phyloP scores from a whole-genome alignment of 2,113 vertebrate genomes.

The Sisor rabdophorus region DNA sequence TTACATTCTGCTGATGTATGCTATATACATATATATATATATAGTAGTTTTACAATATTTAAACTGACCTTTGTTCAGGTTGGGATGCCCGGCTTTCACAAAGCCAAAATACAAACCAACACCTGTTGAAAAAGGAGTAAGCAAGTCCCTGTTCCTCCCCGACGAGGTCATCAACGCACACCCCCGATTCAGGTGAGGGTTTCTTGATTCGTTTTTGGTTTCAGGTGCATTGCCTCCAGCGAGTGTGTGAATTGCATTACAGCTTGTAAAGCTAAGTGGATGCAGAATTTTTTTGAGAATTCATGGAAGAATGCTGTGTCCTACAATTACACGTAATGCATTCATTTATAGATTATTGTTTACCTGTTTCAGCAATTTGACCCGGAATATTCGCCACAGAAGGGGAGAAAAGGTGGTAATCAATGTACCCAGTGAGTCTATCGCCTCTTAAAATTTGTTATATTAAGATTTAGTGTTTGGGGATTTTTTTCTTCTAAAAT shows the following conservation, averaged over 20 bases:
- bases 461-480: not conserved
- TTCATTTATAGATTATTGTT: no score
- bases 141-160: conserved; percentile 94
- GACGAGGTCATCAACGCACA: conserved; percentile 94
- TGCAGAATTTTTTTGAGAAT: no score
- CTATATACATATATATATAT: no score
- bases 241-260: not conserved
- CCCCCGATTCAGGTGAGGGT: conserved; percentile 87
- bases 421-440: conserved; percentile 91
- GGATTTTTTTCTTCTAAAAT: not conserved
- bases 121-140: conserved; percentile 83
- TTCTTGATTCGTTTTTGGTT: not conserved
- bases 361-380: conserved; percentile 67
- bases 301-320: not conserved
- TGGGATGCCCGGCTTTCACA: conserved; percentile 93
- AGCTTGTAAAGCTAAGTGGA: not conserved
- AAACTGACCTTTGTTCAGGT: conserved; percentile 61
- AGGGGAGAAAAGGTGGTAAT: conserved; percentile 95
- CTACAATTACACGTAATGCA: not conserved
- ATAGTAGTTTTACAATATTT: not conserved
- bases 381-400: conserved; percentile 91
- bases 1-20: no score
- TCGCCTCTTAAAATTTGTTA: not conserved
- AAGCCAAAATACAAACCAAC: conserved; percentile 80
- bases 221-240: not conserved